Base-by-base conservation (phyloP, 2,113 vertebrate genomes). In the Chelonoidis abingdonii region DNA sequence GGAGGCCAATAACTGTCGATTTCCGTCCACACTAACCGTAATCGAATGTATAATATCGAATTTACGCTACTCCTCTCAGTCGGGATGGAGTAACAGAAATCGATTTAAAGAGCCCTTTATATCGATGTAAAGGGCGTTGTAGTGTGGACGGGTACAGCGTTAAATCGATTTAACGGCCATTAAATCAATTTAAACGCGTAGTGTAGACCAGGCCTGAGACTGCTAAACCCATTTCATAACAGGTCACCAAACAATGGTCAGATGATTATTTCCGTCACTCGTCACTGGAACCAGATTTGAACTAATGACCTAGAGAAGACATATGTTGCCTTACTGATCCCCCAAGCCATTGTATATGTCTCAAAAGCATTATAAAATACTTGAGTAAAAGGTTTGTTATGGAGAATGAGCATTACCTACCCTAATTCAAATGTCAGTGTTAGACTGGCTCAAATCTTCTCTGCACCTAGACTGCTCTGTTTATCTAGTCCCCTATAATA, bases 231-330 rank as follows among this genome's bases (percentile, higher is more conserved):
- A 49, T 80, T 89, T 83, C 1, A 4, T 76, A 83, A 13, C 13
- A 65, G 0, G 1, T 57, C 44, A 13, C 0, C 0, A 72, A 92
- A 49, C 1, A 19, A 2, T 29, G 83, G 24, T 54, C 41, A 82
- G 75, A 2, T 38, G 21, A 19, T 72, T 57, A 62, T 22, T 17
- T 76, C 78, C 81, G 38, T 57, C 2, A 2, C 57, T 81, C 47
- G n/a, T 1, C 2, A 69, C 41, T 29, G 10, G 44, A 47, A 41
- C 13, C 22, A 47, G 44, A 50, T 3, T 62, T 56, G 65, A 89
- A 88, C 12, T 72, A 81, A n/a, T 81, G 80, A 31, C 80, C 22
- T 81, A 27, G 25, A 47, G 41, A 22, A 47, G 88, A 41, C 0
- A 0, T 2, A 0, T 54, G 65, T 22, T 57, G 0, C 16, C 17